Conservation (phyloP, 2,888 invertebrate species). For the Chouioia cunea region DNA sequence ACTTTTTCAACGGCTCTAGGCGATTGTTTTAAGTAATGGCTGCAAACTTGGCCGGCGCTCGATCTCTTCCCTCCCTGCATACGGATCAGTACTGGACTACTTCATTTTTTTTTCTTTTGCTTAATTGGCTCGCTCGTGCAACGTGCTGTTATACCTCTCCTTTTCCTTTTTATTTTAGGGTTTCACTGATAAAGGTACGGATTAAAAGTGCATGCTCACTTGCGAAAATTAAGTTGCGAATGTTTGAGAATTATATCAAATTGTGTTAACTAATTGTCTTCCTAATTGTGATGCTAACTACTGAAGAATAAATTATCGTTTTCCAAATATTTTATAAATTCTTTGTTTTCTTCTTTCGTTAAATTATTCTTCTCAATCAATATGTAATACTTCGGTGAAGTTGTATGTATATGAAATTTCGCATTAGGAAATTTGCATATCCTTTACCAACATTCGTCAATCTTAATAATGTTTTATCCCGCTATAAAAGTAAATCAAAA, state of each 20-base stretch:
- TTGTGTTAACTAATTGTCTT: too few relatives aligned
- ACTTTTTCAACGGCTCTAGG: slow-evolving; percentile 33
- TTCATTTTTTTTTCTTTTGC: slow-evolving; percentile 7
- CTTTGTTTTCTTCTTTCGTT: not conserved
- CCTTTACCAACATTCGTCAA: too few relatives aligned
- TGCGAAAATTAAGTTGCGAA: slow-evolving; percentile 26
- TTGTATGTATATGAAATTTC: too few relatives aligned
- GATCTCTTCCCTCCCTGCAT: slow-evolving; percentile 1
- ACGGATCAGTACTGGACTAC: slow-evolving; percentile 6
- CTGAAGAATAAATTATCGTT: too few relatives aligned
- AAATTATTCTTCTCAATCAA: too few relatives aligned
- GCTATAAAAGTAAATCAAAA: too few relatives aligned
- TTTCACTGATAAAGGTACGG: not conserved
- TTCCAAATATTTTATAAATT: too few relatives aligned
- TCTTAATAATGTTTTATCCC: too few relatives aligned
- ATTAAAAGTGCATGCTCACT: slow-evolving; percentile 35
- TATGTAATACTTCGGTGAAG: too few relatives aligned
- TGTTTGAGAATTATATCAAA: not conserved
- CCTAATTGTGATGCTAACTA: too few relatives aligned
- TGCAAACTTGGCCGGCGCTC: slow-evolving; percentile 10
- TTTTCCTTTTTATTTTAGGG: slow-evolving; percentile 7
- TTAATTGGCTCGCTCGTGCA: slow-evolving; percentile 21
- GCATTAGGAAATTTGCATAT: too few relatives aligned
- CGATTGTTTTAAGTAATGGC: slow-evolving; percentile 45
- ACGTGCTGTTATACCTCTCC: slow-evolving; percentile 9